Base-by-base conservation (phyloP, 2,888 invertebrate species). In the Masnerella sp. region DNA sequence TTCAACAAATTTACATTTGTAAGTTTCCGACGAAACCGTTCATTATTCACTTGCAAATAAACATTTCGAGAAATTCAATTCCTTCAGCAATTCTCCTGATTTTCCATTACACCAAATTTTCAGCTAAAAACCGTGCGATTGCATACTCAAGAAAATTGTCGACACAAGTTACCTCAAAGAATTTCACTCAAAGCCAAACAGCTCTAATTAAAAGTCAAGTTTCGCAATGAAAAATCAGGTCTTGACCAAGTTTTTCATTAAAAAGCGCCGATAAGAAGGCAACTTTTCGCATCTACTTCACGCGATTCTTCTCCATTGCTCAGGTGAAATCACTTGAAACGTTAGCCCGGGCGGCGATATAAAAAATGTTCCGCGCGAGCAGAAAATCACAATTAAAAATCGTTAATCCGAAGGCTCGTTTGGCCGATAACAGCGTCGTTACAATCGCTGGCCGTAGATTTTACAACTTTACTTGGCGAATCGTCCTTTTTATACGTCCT, bases 391-490 rank as follows among this genome's bases (percentile, higher is more conserved):
- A 15, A 28, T 28, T 28, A 30, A 15, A n/a, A 42, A 56, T 56
- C 40, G 42, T 9, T 40, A 40, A 32, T 40, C 5, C 17, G 49
- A 25, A 32, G 32, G 5, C 32, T 36, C 52, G 45, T 54, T 54
- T 38, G 18, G 9, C 43, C 25, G 15, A 32, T 52, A 64, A 64
- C 42, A 30, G 32, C 40, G 34, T 49, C 62, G 20, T 64, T 52
- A 58, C 36, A 56, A 71, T 62, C 42, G 36, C 54, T 51, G 43
- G 22, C 25, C 42, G 18, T 28, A 40, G 34, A 42, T 67, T 67
- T 56, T 58, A 58, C 49, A 47, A 17, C 49, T 49, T 49, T 30
- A 51, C 32, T 5, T 22, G 5, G 25, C 43, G 22, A 20, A n/a
- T n/a, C 51, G 20, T 5, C 11, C 3, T 34, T 61, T 34, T 61